Conservation (phyloP, 2,113 vertebrate genomes). For the Psettodes erumei region DNA sequence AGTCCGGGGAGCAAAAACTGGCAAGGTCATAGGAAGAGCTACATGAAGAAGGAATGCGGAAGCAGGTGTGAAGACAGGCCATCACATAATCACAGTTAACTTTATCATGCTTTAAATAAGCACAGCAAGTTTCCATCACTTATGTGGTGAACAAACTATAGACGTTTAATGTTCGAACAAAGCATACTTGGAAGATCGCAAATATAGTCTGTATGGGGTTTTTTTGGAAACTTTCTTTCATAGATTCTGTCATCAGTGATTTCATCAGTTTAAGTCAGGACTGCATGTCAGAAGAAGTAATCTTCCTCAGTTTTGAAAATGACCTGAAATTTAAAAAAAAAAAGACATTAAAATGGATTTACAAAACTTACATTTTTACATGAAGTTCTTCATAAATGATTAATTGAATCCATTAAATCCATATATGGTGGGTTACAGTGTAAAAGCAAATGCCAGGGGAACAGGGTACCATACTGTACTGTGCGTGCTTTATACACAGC, state of each 20-base stretch:
- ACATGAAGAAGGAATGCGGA: too few relatives aligned
- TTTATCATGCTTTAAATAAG: too few relatives aligned
- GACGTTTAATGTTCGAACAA: background rate
- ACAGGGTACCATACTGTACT: background rate
- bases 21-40: too few relatives aligned
- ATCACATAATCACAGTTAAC: too few relatives aligned
- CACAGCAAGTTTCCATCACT: background rate
- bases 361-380: background rate
- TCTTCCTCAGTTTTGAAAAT: background rate
- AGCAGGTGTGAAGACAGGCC: too few relatives aligned
- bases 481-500: slow-evolving; percentile 3
- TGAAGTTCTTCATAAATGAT: background rate
- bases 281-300: too few relatives aligned
- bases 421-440: background rate
- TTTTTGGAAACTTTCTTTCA: background rate
- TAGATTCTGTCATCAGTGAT: background rate
- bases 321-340: background rate
- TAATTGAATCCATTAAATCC: background rate
- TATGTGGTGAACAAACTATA: background rate
- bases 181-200: background rate
- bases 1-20: too few relatives aligned
- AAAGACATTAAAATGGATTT: background rate
- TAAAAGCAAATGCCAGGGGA: background rate
- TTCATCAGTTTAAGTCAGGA: background rate
- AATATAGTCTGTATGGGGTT: background rate